phyloP scores from a whole-genome alignment of 92 coral and sea anemone species.

The Porites evermanni region DNA sequence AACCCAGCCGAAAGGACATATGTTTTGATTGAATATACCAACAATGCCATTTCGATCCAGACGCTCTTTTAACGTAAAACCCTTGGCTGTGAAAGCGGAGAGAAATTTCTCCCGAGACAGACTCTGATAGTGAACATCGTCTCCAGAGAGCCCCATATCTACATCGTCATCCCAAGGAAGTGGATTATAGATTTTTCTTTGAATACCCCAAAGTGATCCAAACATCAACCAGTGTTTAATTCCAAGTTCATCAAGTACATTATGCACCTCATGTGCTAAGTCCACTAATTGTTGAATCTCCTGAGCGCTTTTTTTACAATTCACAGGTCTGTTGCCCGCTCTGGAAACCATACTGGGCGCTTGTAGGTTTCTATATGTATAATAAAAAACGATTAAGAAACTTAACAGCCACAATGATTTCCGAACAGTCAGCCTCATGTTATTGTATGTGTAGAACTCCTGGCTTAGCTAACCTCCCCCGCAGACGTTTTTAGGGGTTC shows the following conservation, averaged over 20 bases:
- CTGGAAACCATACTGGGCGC: background rate
- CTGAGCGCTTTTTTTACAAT: too few species aligned
- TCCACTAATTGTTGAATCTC: too few species aligned
- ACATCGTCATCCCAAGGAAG: slow-evolving; percentile 17
- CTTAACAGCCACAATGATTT: background rate
- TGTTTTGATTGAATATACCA: background rate
- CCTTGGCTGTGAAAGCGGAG: background rate
- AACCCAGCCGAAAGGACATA: background rate
- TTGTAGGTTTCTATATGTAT: background rate
- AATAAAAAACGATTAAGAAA: background rate
- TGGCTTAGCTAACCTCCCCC: too few species aligned
- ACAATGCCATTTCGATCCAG: background rate
- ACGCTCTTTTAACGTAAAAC: background rate
- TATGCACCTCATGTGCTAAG: too few species aligned
- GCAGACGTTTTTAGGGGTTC: too few species aligned
- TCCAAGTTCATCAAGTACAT: background rate
- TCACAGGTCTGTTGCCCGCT: background rate
- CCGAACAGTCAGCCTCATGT: background rate
- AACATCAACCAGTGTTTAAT: slow-evolving; percentile 5
- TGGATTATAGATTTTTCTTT: background rate
- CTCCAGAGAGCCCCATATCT: background rate
- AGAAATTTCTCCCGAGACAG: background rate
- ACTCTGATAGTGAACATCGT: background rate
- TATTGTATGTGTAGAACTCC: too few species aligned
- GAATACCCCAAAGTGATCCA: background rate